Evolutionary conservation across 2,797 vertebrate species (phyloP).

Genomic region (Cossypha caffra): DNA sequence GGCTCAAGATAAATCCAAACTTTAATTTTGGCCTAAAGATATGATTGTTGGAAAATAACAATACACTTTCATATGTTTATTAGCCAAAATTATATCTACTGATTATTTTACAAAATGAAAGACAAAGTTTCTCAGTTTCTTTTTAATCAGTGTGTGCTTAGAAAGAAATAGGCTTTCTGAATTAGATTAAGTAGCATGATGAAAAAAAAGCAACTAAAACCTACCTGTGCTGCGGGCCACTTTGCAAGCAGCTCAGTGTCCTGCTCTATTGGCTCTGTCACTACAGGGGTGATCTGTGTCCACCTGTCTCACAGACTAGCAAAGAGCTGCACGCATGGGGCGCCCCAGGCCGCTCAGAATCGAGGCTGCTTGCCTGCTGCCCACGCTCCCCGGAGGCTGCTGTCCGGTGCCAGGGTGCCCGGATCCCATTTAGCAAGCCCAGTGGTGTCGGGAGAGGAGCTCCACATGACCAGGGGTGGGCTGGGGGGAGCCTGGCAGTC

Average conservation of each 20-base stretch:
- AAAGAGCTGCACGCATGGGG: neutral
- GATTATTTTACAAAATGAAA: neutral
- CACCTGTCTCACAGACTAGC: neutral
- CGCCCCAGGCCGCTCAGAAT: rapidly evolving
- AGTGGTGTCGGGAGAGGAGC: neutral
- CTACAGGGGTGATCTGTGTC: neutral
- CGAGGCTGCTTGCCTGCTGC: neutral
- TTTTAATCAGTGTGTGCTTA: neutral
- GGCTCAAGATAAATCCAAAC: neutral
- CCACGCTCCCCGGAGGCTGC: neutral
- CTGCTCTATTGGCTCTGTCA: neutral
- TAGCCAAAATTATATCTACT: neutral
- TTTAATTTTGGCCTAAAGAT: neutral
- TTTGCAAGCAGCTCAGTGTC: neutral
- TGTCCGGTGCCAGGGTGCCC: rapidly evolving
- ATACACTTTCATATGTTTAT: neutral
- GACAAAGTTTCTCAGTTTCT: neutral
- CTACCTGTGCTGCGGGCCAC: neutral
- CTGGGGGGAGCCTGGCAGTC: neutral
- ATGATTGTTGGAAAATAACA: neutral
- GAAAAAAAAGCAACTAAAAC: neutral
- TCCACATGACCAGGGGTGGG: neutral
- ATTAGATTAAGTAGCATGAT: neutral
- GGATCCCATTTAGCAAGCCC: neutral
- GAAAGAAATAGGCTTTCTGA: neutral